These are phyloP conservation scores for Epinotia demarniana DNA, from an alignment of 2,888 invertebrate species.

Conservation along the genomic window DNA sequence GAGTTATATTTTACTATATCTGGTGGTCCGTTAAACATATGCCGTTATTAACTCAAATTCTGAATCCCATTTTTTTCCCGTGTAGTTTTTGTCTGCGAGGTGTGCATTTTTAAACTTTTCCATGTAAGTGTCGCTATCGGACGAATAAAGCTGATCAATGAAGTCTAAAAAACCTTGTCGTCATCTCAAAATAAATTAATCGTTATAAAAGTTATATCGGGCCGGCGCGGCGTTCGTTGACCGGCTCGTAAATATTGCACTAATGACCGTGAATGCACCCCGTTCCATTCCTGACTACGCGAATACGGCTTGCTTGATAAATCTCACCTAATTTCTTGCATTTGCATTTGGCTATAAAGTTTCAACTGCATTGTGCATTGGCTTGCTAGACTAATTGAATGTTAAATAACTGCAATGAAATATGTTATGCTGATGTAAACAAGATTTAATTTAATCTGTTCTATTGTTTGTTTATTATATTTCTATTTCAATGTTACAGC, in stretches of 20 bases:
- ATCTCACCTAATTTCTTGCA: conserved; percentile 7
- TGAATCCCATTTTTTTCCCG: too few relatives aligned
- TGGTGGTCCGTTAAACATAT: too few relatives aligned
- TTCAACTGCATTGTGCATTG: too few relatives aligned
- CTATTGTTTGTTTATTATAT: too few relatives aligned
- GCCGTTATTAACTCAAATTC: too few relatives aligned
- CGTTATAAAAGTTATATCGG: conserved; percentile 28
- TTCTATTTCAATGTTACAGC: too few relatives aligned
- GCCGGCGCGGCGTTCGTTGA: conserved; percentile 38
- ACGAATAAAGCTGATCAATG: conserved; percentile 17
- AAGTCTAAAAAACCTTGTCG: neutral
- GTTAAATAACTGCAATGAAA: neutral
- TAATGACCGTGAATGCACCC: conserved; percentile 44
- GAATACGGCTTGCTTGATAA: conserved; percentile 26
- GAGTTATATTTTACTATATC: too few relatives aligned
- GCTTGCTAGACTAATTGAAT: too few relatives aligned
- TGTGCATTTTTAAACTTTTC: neutral
- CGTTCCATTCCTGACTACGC: conserved; percentile 38
- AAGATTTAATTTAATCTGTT: too few relatives aligned
- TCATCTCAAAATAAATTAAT: conserved; percentile 27
- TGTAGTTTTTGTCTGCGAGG: too few relatives aligned
- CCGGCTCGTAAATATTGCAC: conserved; percentile 38
- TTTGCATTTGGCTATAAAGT: neutral
- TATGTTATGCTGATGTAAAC: too few relatives aligned
- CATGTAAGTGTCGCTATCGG: neutral